Conservation (phyloP, 2,888 invertebrate genomes). For the Xylota segnis region DNA sequence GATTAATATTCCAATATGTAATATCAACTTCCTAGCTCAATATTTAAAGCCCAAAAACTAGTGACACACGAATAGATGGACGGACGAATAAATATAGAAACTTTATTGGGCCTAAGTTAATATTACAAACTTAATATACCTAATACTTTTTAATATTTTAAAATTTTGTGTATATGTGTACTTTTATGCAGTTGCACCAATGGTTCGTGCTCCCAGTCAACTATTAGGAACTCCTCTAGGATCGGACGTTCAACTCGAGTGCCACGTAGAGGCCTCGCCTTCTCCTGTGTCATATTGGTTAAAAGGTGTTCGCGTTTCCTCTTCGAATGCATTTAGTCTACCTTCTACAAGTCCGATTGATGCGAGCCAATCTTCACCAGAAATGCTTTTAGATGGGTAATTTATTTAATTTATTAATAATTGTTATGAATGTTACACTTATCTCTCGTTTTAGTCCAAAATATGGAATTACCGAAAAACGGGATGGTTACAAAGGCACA, state of each 20-base stretch:
- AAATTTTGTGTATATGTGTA: too few relatives aligned
- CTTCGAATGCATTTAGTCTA: slow-evolving; percentile 81
- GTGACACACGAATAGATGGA: too few relatives aligned
- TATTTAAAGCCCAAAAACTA: too few relatives aligned
- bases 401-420: slow-evolving; percentile 47
- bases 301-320: slow-evolving; percentile 83
- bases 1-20: too few relatives aligned
- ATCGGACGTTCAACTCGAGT: slow-evolving; percentile 93
- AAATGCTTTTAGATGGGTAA: slow-evolving; percentile 94
- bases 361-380: slow-evolving; percentile 84
- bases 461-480: slow-evolving; percentile 84
- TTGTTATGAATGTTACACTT: not conserved
- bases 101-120: too few relatives aligned
- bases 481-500: slow-evolving; percentile 84
- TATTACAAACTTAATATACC: too few relatives aligned
- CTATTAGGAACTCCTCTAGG: slow-evolving; percentile 94
- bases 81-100: too few relatives aligned
- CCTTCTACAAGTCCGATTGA: slow-evolving; percentile 81
- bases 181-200: slow-evolving; percentile 90
- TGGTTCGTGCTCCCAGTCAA: slow-evolving; percentile 95
- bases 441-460: slow-evolving; percentile 81
- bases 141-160: too few relatives aligned
- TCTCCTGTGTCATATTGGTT: slow-evolving; percentile 85
- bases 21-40: too few relatives aligned
- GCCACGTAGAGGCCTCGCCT: slow-evolving; percentile 95